Evolutionary conservation across 2,113 vertebrate genomes (phyloP).

Genomic region (Pterocles gutturalis): DNA sequence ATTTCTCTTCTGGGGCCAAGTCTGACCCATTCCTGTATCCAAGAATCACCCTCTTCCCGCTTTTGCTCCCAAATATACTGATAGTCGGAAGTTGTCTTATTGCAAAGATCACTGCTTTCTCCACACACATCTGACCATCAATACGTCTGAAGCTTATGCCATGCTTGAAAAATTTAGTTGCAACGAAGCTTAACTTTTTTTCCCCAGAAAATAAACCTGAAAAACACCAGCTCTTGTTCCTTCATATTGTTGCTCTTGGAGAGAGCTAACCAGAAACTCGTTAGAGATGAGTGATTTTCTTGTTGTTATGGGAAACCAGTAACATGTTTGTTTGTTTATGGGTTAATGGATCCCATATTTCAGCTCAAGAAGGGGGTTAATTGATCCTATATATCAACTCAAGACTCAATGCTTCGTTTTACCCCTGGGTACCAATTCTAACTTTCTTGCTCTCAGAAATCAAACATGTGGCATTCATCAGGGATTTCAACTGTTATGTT

Average conservation of each 20-base stretch:
- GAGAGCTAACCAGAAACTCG: neutral
- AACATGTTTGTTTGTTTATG: neutral
- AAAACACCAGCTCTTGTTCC: neutral
- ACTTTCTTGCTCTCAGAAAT: neutral
- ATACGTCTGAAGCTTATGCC: neutral
- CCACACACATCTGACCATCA: accelerated
- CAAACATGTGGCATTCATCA: neutral
- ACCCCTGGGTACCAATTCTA: accelerated
- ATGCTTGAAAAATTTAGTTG: neutral
- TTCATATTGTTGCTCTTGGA: neutral
- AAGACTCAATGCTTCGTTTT: neutral
- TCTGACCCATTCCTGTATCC: neutral
- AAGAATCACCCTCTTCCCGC: accelerated
- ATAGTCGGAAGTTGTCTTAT: neutral
- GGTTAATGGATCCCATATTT: neutral
- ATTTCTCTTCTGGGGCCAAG: neutral
- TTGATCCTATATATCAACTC: neutral
- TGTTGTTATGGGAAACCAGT: neutral
- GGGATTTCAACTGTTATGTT: neutral
- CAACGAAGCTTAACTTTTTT: neutral
- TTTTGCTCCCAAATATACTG: neutral
- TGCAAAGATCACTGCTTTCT: neutral
- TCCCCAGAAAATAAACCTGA: neutral
- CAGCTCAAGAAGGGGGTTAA: neutral
- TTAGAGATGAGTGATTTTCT: neutral